These are phyloP conservation scores for Geothlypis trichas DNA, from an alignment of 2,113 vertebrate genomes.

Conservation along the genomic window DNA sequence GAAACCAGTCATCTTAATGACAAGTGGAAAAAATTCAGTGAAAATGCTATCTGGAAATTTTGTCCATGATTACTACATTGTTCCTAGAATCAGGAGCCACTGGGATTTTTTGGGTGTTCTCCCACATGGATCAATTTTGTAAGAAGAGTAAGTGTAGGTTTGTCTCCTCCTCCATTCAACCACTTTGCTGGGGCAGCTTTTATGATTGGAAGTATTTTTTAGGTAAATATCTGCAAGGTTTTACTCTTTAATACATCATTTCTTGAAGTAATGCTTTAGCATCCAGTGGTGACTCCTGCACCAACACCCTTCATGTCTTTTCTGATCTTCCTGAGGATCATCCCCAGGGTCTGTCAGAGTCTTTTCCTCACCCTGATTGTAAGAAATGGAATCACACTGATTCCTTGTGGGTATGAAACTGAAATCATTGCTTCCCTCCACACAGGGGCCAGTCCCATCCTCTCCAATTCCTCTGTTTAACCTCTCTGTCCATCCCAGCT, in stretches of 20 bases:
- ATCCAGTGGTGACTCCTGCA: background rate
- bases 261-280: background rate
- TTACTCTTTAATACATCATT: background rate
- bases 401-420: background rate
- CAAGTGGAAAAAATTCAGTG: background rate
- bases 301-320: background rate
- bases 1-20: background rate
- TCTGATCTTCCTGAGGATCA: background rate
- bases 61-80: rapidly evolving
- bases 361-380: background rate
- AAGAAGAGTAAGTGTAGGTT: background rate
- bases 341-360: background rate
- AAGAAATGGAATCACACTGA: rapidly evolving
- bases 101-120: background rate
- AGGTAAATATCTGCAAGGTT: background rate
- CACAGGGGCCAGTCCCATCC: background rate
- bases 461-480: background rate
- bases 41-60: background rate
- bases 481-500: rapidly evolving
- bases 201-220: background rate
- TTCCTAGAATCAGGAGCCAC: background rate
- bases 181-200: background rate
- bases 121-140: background rate
- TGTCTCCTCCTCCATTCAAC: background rate
- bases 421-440: background rate